Base-by-base conservation (phyloP, 2,113 vertebrate species). In the Carassius gibelio region DNA sequence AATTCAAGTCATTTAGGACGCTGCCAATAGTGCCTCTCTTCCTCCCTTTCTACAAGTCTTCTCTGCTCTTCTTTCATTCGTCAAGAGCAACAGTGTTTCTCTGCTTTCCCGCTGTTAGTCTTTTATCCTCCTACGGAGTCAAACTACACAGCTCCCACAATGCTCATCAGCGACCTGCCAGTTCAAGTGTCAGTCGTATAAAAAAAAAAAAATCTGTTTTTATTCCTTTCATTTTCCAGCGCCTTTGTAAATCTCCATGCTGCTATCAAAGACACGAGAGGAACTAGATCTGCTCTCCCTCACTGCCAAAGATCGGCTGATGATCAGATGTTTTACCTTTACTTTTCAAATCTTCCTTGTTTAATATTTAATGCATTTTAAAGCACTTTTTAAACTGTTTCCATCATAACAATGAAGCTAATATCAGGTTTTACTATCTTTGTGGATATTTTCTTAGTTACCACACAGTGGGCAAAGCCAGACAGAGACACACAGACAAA, bases 11-110 rank as follows among this genome's bases (percentile, higher is more conserved):
- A 61, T 79, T 62, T 61, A 61, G 34, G 76, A 30, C 42, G 13
- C 23, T 68, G 83, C 55, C 82, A 78, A 34, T 42, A 26, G 36
- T 72, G 75, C 42, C 45, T 68, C 36, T 64, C 61, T 75, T 82
- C 45, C 78, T 15, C n/a, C 38, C 36, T 79, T 52, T 57, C 64
- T 72, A 80, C 50, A 83, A 82, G 81, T 36, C 62, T 64, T 34
- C 15, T 62, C n/a, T 57, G 15, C 71, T 57, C 11, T 26, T 80
- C 38, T 66, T 80, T 64, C 59, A 80, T 48, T n/a, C 38, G n/a
- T 64, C 38, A 45, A 48, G 59, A 64, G 23, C 19, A 50, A 3
- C 17, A 14, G 82, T 42, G 45, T 13, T 30, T 42, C 66, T 81
- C 72, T 30, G 52, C 34, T 34, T 61, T 42, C 59, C 36, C 62